Evolutionary conservation across 2,888 invertebrate species (phyloP), one percentile per base, ranked within the genome.

Genomic region (Synergus umbraculus): DNA sequence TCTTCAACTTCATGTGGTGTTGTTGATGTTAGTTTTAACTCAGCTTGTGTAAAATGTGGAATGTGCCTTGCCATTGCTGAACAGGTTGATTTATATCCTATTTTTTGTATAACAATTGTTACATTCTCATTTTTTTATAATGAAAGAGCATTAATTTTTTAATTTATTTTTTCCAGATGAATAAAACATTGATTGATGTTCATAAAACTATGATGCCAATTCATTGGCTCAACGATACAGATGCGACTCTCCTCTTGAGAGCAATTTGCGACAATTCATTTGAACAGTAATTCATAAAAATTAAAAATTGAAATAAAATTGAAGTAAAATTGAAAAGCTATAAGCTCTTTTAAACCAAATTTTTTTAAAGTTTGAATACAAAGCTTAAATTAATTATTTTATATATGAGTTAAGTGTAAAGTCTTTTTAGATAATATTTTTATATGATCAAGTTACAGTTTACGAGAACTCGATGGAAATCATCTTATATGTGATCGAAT

Each of bases 11-110:
- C 73, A 9, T 78, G 73, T 49, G 63, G 64, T 65, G 29, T 65
- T 9, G 69, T 87, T 9, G 76, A 88, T 41, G 81, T 91, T 8
- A 83, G 86, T 76, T 85, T 91, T 15, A 88, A 90, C 8, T 89
- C 91, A 2, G 90, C 86, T 5, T 91, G 91, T 54, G 76, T 91
- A n/a, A 86, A 88, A 85, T 91, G 91, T 78, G 88, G 89, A 65
- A 86, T 90, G 67, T 91, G 91, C 37, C 84, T 89, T 4, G 88
- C 89, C 0, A 86, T 91, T 69, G 90, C 89, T 54, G 87, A 89
- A 58, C 85, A 89, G 88, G 91, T 91, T 82, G 49, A 76, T 76
- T 44, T 49, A 9, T 15, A 67, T 73, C 37, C 37, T 5, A 37
- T 5, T 37, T 37, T 37, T 37, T 37, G 5, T 37, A 37, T 37